These are phyloP conservation scores for Todiramphus chloris DNA, from an alignment of 2,113 vertebrate species.

Conservation along the genomic window DNA sequence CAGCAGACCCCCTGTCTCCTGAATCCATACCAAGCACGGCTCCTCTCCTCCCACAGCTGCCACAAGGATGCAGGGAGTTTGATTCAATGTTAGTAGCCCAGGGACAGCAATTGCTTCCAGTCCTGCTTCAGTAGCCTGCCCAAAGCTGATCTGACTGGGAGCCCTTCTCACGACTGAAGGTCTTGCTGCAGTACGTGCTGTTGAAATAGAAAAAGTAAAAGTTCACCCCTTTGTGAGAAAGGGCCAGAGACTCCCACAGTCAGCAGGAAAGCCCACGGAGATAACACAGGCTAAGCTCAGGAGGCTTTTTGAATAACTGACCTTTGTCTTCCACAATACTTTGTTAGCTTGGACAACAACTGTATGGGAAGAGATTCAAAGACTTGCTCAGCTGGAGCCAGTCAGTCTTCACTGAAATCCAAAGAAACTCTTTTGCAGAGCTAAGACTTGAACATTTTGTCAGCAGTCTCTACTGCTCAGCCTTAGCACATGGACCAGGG, in stretches of 20 bases:
- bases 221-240: neutral
- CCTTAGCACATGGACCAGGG: neutral
- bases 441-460: neutral
- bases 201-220: neutral
- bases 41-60: neutral
- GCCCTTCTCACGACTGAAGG: neutral
- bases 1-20: neutral
- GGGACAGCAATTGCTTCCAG: neutral
- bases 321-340: accelerated
- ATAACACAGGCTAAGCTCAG: neutral
- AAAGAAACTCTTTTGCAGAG: neutral
- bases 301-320: accelerated
- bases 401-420: neutral
- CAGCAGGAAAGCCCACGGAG: neutral
- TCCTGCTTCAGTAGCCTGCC: neutral
- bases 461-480: neutral
- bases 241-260: neutral
- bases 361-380: neutral
- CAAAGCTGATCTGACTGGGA: neutral
- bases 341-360: neutral
- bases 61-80: neutral
- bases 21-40: accelerated
- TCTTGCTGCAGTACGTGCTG: neutral
- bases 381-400: neutral
- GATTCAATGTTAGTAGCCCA: neutral